Percentiles rank a stretch among this genome's conserved stretches.
phyloP scores from a whole-genome alignment of 2,797 vertebrate species.

The Rhinogobio ventralis region DNA sequence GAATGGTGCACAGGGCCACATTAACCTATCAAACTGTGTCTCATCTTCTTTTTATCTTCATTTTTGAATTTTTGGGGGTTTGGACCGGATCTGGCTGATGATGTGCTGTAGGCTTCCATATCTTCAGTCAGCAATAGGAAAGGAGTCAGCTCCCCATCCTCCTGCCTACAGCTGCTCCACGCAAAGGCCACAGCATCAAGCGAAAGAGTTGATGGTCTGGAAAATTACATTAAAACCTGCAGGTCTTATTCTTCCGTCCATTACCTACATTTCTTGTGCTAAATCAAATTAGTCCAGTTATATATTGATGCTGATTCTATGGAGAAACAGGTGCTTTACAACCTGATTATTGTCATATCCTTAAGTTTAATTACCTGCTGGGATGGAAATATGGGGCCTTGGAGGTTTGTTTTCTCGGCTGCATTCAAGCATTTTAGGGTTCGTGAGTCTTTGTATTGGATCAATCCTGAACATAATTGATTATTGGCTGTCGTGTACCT shows the following conservation, averaged over 20 bases:
- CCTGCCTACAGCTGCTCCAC: conserved; percentile 66
- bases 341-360: conserved; percentile 14
- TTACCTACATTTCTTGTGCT: conserved; percentile 66
- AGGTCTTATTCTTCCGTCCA: conserved; percentile 76
- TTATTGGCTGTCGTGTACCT: background rate
- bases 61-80: background rate
- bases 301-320: conserved; percentile 31
- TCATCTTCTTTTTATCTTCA: conserved; percentile 15
- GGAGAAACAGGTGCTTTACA: conserved; percentile 40
- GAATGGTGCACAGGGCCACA: background rate
- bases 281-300: conserved; percentile 74
- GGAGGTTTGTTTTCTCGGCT: background rate
- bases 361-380: conserved; percentile 42
- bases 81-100: conserved; percentile 14
- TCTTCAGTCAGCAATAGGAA: conserved; percentile 77
- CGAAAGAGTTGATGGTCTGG: conserved; percentile 78
- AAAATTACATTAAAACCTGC: conserved; percentile 83
- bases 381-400: background rate
- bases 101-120: conserved; percentile 46
- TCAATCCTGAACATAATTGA: background rate
- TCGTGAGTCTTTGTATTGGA: background rate
- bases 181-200: conserved; percentile 68
- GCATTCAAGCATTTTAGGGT: background rate
- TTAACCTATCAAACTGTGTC: conserved; percentile 21
- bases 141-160: conserved; percentile 50